Evolutionary conservation across 2,113 vertebrate species (phyloP), one percentile per base, ranked within the genome.

Genomic region (Brachyhypopomus gauderio): DNA sequence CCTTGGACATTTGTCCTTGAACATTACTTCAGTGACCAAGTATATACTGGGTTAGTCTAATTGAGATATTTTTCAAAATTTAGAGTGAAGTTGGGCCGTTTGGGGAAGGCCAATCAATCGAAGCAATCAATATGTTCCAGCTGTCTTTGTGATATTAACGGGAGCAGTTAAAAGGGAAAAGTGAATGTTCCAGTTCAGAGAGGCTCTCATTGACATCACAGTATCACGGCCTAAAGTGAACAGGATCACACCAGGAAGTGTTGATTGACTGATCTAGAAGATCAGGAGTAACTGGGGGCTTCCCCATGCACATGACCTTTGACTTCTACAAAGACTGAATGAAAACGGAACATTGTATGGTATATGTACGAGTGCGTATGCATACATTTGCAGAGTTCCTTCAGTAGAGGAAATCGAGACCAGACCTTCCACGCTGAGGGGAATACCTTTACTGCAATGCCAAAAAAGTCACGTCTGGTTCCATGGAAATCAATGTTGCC

Each of bases 1-100:
- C 71, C 77, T 78, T 27, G 56, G 22, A 56, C 34, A 52, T 69
- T 69, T 82, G 80, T 82, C 76, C 76, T 85, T 66, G 63, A 69
- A 67, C 22, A 45, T 74, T 64, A 38, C 66, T 56, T 79, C 64
- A 85, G 58, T 73, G 83, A 82, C 64, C 48, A 45, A 56, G 38
- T 20, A n/a, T 41, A 72, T 69, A 38, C 36, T 62, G 6, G 48
- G 41, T 58, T 48, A 81, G 52, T 36, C 59, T 2, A 19, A 79
- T 20, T 75, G 11, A 67, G 30, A 60, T 34, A 74, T n/a, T 7
- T 34, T 23, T 72, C 52, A 30, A 56, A 64, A 27, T 25, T 78
- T 66, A 58, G 56, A 20, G 11, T 23, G 7, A n/a, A 62, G 14
- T 11, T 14, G 63, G 5, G 52, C 17, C 17, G 75, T 25, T 52